Conservation (phyloP, 1,140 invertebrate species). For the Ladona fulva region DNA sequence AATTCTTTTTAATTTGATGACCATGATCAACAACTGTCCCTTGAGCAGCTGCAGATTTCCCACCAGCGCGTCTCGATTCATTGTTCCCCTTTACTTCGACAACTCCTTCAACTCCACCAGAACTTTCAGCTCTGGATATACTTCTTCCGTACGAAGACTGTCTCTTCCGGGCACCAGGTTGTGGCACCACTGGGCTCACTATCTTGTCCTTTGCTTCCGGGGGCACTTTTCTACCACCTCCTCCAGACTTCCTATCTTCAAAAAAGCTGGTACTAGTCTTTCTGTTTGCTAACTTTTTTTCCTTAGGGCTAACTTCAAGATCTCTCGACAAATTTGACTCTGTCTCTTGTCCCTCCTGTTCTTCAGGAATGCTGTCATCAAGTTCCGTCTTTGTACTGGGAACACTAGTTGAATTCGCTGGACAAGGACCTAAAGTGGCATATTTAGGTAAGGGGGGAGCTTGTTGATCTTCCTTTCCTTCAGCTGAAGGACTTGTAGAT, state of each 20-base stretch:
- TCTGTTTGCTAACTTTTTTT: slow-evolving; percentile 14
- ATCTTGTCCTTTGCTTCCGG: slow-evolving; percentile 74
- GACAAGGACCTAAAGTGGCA: background rate
- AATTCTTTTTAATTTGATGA: slow-evolving; percentile 14
- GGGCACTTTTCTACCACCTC: slow-evolving; percentile 19
- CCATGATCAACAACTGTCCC: slow-evolving; percentile 19
- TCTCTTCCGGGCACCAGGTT: slow-evolving; percentile 69
- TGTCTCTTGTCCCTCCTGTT: slow-evolving; percentile 7
- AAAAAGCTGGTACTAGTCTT: slow-evolving; percentile 21
- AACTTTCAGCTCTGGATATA: background rate
- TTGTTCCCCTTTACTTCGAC: slow-evolving; percentile 21
- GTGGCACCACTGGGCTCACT: slow-evolving; percentile 83
- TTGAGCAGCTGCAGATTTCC: slow-evolving; percentile 27
- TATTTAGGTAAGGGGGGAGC: background rate
- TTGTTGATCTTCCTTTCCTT: slow-evolving; percentile 18
- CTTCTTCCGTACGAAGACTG: slow-evolving; percentile 28
- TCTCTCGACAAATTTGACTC: slow-evolving; percentile 6
- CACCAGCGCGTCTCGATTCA: background rate
- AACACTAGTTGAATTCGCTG: background rate
- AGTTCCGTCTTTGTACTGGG: background rate
- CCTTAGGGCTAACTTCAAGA: slow-evolving; percentile 18
- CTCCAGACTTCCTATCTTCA: slow-evolving; percentile 20
- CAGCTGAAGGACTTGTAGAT: slow-evolving; percentile 24
- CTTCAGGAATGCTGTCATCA: background rate
- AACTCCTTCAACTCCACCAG: slow-evolving; percentile 22